Evolutionary conservation across 2,113 vertebrate species (phyloP), one percentile per base, ranked within the genome.

Genomic region (Notarius lentiginosus): DNA sequence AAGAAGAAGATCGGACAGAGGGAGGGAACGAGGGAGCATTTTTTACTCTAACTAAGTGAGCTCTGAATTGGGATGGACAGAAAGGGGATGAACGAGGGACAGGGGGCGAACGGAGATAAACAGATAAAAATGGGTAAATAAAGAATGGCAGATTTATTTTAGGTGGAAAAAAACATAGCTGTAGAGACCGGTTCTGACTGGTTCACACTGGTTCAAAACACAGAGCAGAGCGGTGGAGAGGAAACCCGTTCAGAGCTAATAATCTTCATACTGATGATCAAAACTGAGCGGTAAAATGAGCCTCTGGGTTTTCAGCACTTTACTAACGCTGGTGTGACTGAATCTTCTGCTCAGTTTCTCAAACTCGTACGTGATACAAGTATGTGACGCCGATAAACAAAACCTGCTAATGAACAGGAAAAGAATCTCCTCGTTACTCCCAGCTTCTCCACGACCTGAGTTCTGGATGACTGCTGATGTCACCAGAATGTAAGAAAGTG

Each of bases 41-140:
- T 80, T 80, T 80, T 80, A 20, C 77, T 60, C 8, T 18, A 22
- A 58, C 55, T 60, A 34, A 80, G n/a, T 79, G 55, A 58, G 77
- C 55, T 58, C 55, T 80, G 55, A 80, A 80, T 60, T 80, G 55
- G 30, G 77, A 80, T 30, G 5, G 77, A 60, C 77, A 80, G 77
- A 60, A 20, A 80, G 27, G 77, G 77, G 55, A 80, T 34, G 77
- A 80, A 60, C 17, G 77, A 34, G 55, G 55, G 77, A 58, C 77
- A 58, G 55, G 55, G 55, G 77, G 77, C 15, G 30, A 55, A 80
- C 77, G 27, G 55, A 80, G 77, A 80, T 80, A 58, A 80, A 80
- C 27, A 60, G 55, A 60, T 80, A 34, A 80, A 79, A 55, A 79
- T 2, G 76, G n/a, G 24, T 18, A 79, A 55, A 79, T 56, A 79